Base-by-base conservation (phyloP, 2,113 vertebrate genomes). In the Lates calcarifer region DNA sequence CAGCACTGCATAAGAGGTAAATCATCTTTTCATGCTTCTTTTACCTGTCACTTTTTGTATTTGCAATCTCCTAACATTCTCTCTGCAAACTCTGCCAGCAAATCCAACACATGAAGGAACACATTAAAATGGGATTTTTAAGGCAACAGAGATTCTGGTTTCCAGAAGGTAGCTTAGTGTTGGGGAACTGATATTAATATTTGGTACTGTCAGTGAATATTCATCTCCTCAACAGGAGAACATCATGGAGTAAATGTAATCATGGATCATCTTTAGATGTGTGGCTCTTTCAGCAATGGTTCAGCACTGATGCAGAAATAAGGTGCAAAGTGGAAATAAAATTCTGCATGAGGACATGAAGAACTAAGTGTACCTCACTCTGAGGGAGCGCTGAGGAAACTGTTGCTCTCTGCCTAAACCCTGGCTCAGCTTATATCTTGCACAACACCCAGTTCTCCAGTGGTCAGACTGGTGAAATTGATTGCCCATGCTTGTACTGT, bases 401-500 rank as follows among this genome's bases (percentile, higher is more conserved):
- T 65, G 57, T 76, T 39, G 2, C 55, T 78, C 39, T 55, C 57
- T 70, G 67, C 63, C 61, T 85, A 65, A 77, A 74, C 80, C 82
- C 62, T 11, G 45, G 45, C 71, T 86, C 76, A 49, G 33, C 74
- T 87, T 75, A 69, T 91, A 84, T 84, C 70, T 89, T 86, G 74
- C 75, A 68, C 69, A 77, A 57, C 75, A 77, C 56, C 71, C 79
- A 53, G 74, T 85, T 83, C 81, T 82, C 31, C 66, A 56, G 45
- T 68, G 61, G 87, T 82, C 85, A 68, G 81, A 75, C 75, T 43
- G 86, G 62, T 77, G 79, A 77, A 92, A 93, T 90, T 81, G 91
- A 95, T 94, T 93, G 84, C 81, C 82, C 84, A n/a, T 87, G 82
- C 85, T 87, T 65, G 78, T 85, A 84, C 82, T 88, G 84, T 87